A percentile compares a stretch with the other conserved stretches of the same genome.
Evolutionary conservation across 2,888 invertebrate genomes (phyloP).

Genomic region (Andrena bucephala): DNA sequence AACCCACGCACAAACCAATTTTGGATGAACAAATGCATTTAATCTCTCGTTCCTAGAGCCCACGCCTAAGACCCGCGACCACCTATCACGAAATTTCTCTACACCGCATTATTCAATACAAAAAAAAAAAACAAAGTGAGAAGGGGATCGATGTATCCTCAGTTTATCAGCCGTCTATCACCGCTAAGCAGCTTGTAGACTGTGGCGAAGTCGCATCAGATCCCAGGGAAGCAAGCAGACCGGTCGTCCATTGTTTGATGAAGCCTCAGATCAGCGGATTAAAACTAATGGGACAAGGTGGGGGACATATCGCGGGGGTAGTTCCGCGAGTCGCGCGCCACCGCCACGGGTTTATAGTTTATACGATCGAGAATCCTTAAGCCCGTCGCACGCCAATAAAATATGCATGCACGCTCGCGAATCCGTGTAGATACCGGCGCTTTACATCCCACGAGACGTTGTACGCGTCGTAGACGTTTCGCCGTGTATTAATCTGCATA

Average conservation of each 20-base stretch:
- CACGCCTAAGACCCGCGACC: background rate
- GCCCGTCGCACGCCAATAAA: slow-evolving; percentile 63
- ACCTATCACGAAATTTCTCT: background rate
- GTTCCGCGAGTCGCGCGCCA: slow-evolving; percentile 14
- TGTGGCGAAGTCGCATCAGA: slow-evolving; percentile 24
- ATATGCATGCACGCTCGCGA: slow-evolving; percentile 66
- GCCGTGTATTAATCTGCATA: slow-evolving; percentile 83
- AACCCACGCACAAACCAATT: background rate
- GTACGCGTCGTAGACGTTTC: slow-evolving; percentile 73
- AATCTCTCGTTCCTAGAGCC: too few species aligned
- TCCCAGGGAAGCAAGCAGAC: slow-evolving; percentile 33
- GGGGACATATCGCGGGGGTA: slow-evolving; percentile 39
- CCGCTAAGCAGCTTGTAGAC: slow-evolving; percentile 46
- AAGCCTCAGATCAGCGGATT: slow-evolving; percentile 57
- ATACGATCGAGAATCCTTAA: slow-evolving; percentile 65
- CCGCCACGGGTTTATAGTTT: slow-evolving; percentile 48
- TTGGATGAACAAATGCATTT: too few species aligned
- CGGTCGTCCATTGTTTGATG: slow-evolving; percentile 55
- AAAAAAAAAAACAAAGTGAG: background rate
- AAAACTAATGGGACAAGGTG: slow-evolving; percentile 57
- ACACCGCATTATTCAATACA: background rate
- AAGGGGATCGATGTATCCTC: slow-evolving; percentile 22
- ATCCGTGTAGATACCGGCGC: slow-evolving; percentile 60
- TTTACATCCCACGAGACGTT: slow-evolving; percentile 70
- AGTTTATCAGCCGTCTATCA: slow-evolving; percentile 42